Conservation (phyloP, 2,113 vertebrate genomes). For the Pedionomus torquatus region DNA sequence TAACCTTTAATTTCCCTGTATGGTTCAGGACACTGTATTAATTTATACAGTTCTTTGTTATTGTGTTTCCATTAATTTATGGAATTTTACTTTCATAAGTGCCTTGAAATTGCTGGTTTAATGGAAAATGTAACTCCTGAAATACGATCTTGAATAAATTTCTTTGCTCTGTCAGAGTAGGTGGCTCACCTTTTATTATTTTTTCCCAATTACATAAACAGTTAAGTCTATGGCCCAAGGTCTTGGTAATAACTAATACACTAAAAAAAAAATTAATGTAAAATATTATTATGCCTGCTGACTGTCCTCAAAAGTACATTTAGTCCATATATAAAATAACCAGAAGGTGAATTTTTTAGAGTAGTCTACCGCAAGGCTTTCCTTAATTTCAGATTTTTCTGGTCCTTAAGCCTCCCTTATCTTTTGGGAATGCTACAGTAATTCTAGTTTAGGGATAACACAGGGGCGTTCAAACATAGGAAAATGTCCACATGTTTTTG, state of each 20-base stretch:
- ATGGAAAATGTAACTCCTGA: background rate
- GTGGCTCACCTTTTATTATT: background rate
- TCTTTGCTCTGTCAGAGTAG: background rate
- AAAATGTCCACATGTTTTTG: background rate
- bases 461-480: background rate
- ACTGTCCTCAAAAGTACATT: background rate
- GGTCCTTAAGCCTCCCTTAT: background rate
- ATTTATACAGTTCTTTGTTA: conserved; percentile 28
- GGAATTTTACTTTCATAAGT: background rate
- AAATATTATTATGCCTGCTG: background rate
- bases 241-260: background rate
- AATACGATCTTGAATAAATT: background rate
- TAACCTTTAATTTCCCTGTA: background rate
- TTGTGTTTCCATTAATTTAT: background rate
- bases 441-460: background rate
- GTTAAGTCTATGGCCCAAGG: background rate
- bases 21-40: background rate
- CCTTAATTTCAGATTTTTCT: background rate
- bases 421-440: background rate
- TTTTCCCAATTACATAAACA: background rate
- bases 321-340: background rate
- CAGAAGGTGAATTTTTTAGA: background rate
- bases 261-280: background rate
- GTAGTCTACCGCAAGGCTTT: background rate
- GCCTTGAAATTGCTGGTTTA: conserved; percentile 1